Base-by-base conservation (phyloP, 1,140 invertebrate genomes). In the Epicauta chinensis region DNA sequence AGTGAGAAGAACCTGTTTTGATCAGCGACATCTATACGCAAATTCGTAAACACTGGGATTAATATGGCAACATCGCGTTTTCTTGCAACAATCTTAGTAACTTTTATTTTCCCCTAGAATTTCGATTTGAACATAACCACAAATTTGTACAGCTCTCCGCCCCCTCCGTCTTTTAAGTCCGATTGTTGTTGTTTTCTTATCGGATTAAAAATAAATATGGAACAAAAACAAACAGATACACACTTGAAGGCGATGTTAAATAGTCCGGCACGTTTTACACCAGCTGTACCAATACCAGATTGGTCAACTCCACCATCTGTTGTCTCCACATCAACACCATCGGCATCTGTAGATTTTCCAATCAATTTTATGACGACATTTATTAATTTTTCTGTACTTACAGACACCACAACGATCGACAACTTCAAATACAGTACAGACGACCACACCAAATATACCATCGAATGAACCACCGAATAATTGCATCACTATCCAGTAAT, bases 401-500 rank as follows among this genome's bases (percentile, higher is more conserved):
- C 37, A 49, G 44, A 36, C 43, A 0, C 52, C 42, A 16, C 23
- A 23, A 23, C 23, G 13, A 11, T 16, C 6, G 16, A 37, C 11
- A 47, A 47, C 23, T 3, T 57, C 58, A 9, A 55, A 47, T 44
- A 65, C 69, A 48, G 59, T 52, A 16, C 64, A 67, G 29, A 49
- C 56, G 9, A n/a, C n/a, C n/a, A 65, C 63, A 31, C 64, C 68
- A 12, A 23, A 7, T 23, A 63, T 60, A 16, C 57, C 64, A 29
- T 56, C 53, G 23, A 48, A 54, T 31, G 61, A 60, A 13, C 67
- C 69, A 53, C 67, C 68, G 40, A 59, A 66, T 37, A 64, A 60
- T 7, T 67, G 62, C 45, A 61, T 71, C 29, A 67, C 56, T 15
- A 46, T 71, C 39, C 66, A 69, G 69, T 71, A 58, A 63, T n/a